Base-by-base conservation (phyloP, 2,113 vertebrate genomes). In the Phrynosoma blainvillii region DNA sequence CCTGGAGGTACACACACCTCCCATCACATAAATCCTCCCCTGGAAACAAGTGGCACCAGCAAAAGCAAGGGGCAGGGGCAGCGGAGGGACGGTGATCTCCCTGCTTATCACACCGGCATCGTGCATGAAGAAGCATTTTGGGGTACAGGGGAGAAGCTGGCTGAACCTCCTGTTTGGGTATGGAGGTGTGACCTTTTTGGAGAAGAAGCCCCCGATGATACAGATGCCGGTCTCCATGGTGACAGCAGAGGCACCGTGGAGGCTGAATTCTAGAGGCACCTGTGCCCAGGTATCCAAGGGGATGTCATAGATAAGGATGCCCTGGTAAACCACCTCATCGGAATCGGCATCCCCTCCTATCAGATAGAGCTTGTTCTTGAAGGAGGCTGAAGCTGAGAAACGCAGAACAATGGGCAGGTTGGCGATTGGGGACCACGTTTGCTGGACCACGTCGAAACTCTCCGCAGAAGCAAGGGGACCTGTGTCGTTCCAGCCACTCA, bases 11-110 rank as follows among this genome's bases (percentile, higher is more conserved):
- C 84, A 84, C 5, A 85, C 56, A 0, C 88, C 88, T 1, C 88
- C 88, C 21, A 89, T 85, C 68, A 89, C 77, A 0, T 89, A 89
- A 20, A 89, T 10, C 21, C 32, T 89, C 40, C 88, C 77, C n/a
- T 36, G 83, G 9, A 79, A 89, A 66, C 8, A 47, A 8, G 78
- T 54, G 3, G 88, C 77, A 0, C 88, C 88, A 0, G 83, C 88
- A 54, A 85, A 89, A 13, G 40, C 88, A 0, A 89, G 68, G 1
- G 88, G 76, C n/a, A 74, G 0, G 0, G 88, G 88, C 30, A 89
- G 83, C 0, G 88, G 13, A 14, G 88, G 88, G 27, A 89, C 13
- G 4, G 40, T 2, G 8, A 80, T 2, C 54, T 80, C 83, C 7
- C 21, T 12, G 83, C 77, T 89, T 3, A 89, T 1, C 12, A 14